These are phyloP conservation scores for Numenius arquata DNA, from an alignment of 2,113 vertebrate species.

Conservation along the genomic window DNA sequence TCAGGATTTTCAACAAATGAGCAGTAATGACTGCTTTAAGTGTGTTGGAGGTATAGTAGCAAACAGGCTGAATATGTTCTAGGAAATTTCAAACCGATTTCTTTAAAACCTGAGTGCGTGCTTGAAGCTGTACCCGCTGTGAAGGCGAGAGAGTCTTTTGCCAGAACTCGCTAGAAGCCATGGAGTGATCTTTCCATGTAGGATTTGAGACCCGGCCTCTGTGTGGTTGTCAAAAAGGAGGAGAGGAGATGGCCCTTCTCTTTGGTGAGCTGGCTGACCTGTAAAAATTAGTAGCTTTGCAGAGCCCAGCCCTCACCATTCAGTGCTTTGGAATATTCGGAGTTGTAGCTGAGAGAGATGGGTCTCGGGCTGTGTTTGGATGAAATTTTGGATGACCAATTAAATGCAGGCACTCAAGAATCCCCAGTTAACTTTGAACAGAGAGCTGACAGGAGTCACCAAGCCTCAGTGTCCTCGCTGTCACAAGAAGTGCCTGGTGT, in stretches of 20 bases:
- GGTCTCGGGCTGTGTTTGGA: background rate
- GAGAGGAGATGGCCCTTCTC: background rate
- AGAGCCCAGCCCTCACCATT: background rate
- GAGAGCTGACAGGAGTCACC: background rate
- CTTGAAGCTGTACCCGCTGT: background rate
- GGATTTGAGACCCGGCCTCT: accelerated
- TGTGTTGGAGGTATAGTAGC: background rate
- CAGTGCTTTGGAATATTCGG: background rate
- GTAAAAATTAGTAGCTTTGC: background rate
- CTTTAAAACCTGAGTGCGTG: background rate
- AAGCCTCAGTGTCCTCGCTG: background rate
- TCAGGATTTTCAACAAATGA: background rate
- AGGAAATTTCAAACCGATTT: background rate
- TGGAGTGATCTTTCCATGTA: accelerated
- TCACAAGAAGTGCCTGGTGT: accelerated
- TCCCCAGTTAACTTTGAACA: background rate
- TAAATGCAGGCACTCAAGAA: background rate
- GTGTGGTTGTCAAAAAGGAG: background rate
- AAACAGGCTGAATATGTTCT: background rate
- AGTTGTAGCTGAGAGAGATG: background rate
- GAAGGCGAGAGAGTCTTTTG: background rate
- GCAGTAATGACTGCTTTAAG: background rate
- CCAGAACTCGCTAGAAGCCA: background rate
- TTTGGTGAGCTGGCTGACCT: background rate
- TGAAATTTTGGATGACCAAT: background rate